Conservation (phyloP, 2,113 vertebrate species). For the Glaucomys volans region DNA sequence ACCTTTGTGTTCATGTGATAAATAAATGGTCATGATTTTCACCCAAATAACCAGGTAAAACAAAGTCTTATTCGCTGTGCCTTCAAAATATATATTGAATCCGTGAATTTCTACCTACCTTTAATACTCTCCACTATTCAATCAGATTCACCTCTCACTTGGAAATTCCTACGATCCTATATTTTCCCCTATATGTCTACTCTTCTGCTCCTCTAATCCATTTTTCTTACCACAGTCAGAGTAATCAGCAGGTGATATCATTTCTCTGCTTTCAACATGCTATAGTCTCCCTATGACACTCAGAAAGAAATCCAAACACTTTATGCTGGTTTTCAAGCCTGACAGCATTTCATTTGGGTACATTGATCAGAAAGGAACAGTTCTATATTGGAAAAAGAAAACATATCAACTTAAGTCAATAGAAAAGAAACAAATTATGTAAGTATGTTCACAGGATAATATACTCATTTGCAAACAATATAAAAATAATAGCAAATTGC, state of each 20-base stretch:
- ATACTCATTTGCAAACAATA: not conserved
- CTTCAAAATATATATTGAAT: slow-evolving; percentile 18
- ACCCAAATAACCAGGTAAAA: not conserved
- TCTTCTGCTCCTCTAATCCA: not conserved
- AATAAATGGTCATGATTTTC: not conserved
- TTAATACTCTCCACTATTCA: not conserved
- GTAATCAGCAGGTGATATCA: not conserved
- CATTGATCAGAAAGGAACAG: slow-evolving; percentile 3
- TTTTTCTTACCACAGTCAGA: not conserved
- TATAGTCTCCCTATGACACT: not conserved
- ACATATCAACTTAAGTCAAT: not conserved
- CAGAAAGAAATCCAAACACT: not conserved
- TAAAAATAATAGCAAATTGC: not conserved
- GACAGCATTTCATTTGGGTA: not conserved
- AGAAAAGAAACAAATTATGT: slow-evolving; percentile 6
- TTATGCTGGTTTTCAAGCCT: not conserved
- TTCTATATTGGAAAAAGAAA: not conserved
- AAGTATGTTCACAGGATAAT: not conserved
- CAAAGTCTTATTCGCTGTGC: not conserved
- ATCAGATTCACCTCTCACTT: not conserved
- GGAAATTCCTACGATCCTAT: not conserved
- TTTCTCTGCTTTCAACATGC: slow-evolving; percentile 13
- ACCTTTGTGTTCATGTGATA: not conserved
- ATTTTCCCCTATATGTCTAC: not conserved
- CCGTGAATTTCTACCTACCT: not conserved